These are phyloP conservation scores for Montipora efflorescens DNA, from an alignment of 64 coral and sea anemone genomes.

Conservation along the genomic window DNA sequence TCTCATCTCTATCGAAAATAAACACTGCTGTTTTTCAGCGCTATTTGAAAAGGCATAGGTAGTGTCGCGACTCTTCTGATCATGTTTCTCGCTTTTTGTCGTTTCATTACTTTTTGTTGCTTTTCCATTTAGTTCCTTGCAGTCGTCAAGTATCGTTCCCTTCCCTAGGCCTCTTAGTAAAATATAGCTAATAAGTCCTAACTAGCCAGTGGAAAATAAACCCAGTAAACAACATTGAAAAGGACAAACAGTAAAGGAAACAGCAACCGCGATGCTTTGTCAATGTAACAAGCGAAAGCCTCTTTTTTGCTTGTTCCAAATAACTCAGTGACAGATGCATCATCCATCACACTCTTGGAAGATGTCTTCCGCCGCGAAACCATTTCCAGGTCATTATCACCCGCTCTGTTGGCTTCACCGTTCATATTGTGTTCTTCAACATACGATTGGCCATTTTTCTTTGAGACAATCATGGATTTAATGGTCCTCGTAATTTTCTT, in stretches of 20 bases:
- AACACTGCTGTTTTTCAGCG: too few species aligned
- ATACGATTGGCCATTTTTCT: not conserved
- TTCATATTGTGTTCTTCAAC: not conserved
- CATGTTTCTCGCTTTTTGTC: too few species aligned
- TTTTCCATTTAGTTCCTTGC: too few species aligned
- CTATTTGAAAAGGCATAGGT: too few species aligned
- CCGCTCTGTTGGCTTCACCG: not conserved
- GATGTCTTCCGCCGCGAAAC: not conserved
- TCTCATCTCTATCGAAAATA: too few species aligned
- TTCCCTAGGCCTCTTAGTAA: too few species aligned
- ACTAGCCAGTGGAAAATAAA: not conserved
- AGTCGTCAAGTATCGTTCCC: too few species aligned
- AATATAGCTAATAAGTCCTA: not conserved
- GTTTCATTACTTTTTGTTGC: too few species aligned
- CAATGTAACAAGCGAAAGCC: not conserved
- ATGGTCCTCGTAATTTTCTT: not conserved
- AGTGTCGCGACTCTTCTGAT: too few species aligned
- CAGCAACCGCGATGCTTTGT: not conserved
- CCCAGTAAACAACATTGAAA: slow-evolving; percentile 33
- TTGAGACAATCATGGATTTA: not conserved
- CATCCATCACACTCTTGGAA: not conserved
- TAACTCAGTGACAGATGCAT: not conserved
- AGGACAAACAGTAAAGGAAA: slow-evolving; percentile 23
- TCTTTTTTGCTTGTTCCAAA: slow-evolving; percentile 25
- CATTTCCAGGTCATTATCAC: slow-evolving; percentile 13